Evolutionary conservation across 2,888 invertebrate genomes (phyloP).

Genomic region (Dryadula phaetusa): DNA sequence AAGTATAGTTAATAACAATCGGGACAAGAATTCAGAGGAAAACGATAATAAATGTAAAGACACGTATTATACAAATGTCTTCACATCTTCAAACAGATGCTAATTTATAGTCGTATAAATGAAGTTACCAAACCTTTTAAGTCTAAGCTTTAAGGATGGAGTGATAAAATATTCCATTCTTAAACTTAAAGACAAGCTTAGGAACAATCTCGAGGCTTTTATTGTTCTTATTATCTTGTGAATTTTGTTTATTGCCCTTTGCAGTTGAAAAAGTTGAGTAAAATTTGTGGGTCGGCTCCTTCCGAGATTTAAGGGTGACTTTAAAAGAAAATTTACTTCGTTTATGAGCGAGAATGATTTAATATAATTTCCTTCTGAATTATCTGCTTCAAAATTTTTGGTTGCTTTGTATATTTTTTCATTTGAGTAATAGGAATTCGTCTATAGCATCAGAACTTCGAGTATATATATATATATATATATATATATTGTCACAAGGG

Average conservation of each 20-base stretch:
- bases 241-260: conserved; percentile 57
- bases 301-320: conserved; percentile 10
- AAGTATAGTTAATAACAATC: too few species aligned
- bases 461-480: neutral
- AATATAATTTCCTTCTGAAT: conserved; percentile 15
- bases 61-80: neutral
- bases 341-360: conserved; percentile 25
- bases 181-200: conserved; percentile 47
- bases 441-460: neutral
- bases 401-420: neutral
- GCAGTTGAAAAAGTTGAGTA: conserved; percentile 34
- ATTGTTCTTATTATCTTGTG: conserved; percentile 61
- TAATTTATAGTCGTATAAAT: conserved; percentile 33
- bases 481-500: too few species aligned
- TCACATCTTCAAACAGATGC: conserved; percentile 7
- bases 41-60: neutral
- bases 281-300: conserved; percentile 28
- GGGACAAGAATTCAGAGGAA: too few species aligned
- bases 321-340: conserved; percentile 22
- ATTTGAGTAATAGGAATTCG: neutral
- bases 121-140: conserved; percentile 31
- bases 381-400: neutral
- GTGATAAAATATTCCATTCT: conserved; percentile 59
- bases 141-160: conserved; percentile 32
- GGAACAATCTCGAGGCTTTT: conserved; percentile 54